These are phyloP conservation scores for Trimorus sp. DNA, from an alignment of 2,888 invertebrate species.

Conservation along the genomic window DNA sequence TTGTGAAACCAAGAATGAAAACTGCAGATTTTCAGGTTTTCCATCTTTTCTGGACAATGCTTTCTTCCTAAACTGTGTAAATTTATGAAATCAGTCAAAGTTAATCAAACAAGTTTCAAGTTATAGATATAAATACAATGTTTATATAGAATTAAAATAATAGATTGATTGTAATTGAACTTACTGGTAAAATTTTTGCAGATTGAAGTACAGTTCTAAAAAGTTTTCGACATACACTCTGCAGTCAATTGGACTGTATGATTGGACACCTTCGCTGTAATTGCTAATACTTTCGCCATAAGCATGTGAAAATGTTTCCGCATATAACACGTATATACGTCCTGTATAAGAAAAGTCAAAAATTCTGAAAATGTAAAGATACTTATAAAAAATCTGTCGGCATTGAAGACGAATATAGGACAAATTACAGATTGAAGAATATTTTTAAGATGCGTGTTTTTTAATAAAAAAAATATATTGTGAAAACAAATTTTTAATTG, in stretches of 20 bases:
- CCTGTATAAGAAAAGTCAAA: conserved; percentile 8
- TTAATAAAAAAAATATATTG: too few species aligned
- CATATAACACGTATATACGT: conserved; percentile 12
- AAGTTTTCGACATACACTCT: neutral
- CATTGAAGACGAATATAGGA: too few species aligned
- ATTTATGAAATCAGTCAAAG: neutral
- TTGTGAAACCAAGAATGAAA: conserved; percentile 23
- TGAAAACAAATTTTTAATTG: too few species aligned
- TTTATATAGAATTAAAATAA: neutral
- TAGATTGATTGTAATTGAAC: conserved; percentile 1
- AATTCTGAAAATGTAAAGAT: conserved; percentile 11
- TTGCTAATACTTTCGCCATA: neutral
- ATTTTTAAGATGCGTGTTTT: too few species aligned
- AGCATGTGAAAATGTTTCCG: conserved; percentile 1
- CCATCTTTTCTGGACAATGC: conserved; percentile 8
- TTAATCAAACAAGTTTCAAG: neutral
- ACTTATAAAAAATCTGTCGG: too few species aligned
- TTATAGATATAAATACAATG: neutral
- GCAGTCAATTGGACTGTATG: neutral
- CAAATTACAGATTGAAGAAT: too few species aligned
- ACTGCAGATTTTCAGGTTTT: neutral
- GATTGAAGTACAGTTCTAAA: conserved; percentile 25
- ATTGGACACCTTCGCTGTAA: neutral
- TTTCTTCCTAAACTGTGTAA: conserved; percentile 20
- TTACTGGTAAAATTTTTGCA: conserved; percentile 22